These are phyloP conservation scores for Octodonta nipae DNA, from an alignment of 2,888 invertebrate species.

Conservation along the genomic window DNA sequence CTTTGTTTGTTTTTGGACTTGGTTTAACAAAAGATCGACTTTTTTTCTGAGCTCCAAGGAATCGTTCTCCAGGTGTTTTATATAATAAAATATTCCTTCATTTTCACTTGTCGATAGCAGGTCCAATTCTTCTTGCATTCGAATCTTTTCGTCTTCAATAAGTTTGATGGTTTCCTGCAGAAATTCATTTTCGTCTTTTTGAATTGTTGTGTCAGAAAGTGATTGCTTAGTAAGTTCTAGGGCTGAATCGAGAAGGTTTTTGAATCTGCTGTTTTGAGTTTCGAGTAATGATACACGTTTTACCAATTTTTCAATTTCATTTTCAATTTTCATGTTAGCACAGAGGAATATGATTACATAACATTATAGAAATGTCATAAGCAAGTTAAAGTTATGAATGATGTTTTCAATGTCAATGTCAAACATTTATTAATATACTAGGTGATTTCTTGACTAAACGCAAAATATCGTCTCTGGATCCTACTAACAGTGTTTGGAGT, in stretches of 20 bases:
- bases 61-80: constrained; percentile 14
- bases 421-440: too few relatives aligned
- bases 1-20: constrained; percentile 12
- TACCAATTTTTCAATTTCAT: constrained; percentile 18
- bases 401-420: too few relatives aligned
- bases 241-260: constrained; percentile 17
- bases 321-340: constrained; percentile 18
- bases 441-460: too few relatives aligned
- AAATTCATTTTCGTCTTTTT: constrained; percentile 14
- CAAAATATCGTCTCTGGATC: too few relatives aligned
- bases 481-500: too few relatives aligned
- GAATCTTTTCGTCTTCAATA: constrained; percentile 16
- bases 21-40: constrained; percentile 9
- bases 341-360: too few relatives aligned
- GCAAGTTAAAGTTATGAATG: too few relatives aligned
- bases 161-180: constrained; percentile 15
- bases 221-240: constrained; percentile 14
- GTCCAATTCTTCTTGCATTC: constrained; percentile 15
- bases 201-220: constrained; percentile 6
- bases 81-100: constrained; percentile 6
- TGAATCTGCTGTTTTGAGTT: constrained; percentile 18
- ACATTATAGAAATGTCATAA: too few relatives aligned
- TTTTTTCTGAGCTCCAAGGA: constrained; percentile 11
- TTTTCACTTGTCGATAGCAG: constrained; percentile 8
- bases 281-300: constrained; percentile 14